Evolutionary conservation across 2,113 vertebrate genomes (phyloP).

Genomic region (Myocastor coypus): DNA sequence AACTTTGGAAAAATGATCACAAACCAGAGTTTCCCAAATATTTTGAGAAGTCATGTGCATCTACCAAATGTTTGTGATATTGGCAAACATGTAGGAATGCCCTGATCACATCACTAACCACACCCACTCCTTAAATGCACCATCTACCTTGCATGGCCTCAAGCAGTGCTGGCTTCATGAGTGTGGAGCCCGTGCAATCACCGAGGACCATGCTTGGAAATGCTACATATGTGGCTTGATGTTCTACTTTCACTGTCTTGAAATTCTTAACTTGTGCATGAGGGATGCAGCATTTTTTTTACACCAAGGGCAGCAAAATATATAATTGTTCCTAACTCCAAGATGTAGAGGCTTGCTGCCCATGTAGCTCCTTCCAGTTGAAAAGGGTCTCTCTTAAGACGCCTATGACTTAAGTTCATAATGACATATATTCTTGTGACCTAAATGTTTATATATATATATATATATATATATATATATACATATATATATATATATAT

Average conservation of each 20-base stretch:
- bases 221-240: not conserved
- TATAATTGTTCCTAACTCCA: not conserved
- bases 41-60: conserved; percentile 20
- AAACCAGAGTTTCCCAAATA: not conserved
- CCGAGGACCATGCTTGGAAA: not conserved
- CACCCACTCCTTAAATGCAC: not conserved
- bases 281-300: not conserved
- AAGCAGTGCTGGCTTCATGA: not conserved
- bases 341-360: not conserved
- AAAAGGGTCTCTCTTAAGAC: not conserved
- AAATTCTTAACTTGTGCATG: not conserved
- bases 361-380: not conserved
- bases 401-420: not conserved
- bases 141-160: not conserved
- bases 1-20: not conserved
- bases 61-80: not conserved
- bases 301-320: not conserved
- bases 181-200: not conserved
- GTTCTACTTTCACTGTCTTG: not conserved
- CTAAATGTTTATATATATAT: no score
- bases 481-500: no score
- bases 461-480: no score
- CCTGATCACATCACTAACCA: not conserved
- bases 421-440: not conserved
- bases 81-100: not conserved